Base-by-base conservation (phyloP, 2,113 vertebrate genomes). In the Atherinomorus stipes region DNA sequence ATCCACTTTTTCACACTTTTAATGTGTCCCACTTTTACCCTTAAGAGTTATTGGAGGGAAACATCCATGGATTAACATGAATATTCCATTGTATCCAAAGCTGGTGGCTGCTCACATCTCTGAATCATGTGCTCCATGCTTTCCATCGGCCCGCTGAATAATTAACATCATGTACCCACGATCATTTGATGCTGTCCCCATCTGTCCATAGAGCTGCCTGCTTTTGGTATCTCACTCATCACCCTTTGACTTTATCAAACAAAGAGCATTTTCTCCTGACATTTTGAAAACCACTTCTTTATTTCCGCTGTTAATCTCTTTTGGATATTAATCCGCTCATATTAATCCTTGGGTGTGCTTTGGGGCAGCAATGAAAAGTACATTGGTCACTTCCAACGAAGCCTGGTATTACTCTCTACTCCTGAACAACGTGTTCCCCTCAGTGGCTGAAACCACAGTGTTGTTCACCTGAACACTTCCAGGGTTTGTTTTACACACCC, bases 1-100 rank as follows among this genome's bases (percentile, higher is more conserved):
- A 74, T 25, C 19, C 42, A 28, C 15, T 60, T 31, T 9, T 16
- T 68, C 64, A 69, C 80, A 79, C 74, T 56, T 51, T 22, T 49
- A 31, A 51, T 19, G 25, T 2, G 12, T 3, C 50, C 59, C 16
- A 50, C 25, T 71, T 56, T 12, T 26, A 34, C 65, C 65, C 57
- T 11, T 1, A 37, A n/a, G 40, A 72, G 3, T 49, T 22, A 21
- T 34, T 25, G 64, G 11, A 52, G 69, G 52, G 64, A 56, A 59
- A 28, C 31, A 34, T 3, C 28, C 28, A 28, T 28, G 21, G 34
- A 31, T 37, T 45, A 51, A 85, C 78, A 81, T 37, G 73, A 78
- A 84, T 85, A 80, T 84, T 87, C 76, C 76, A 78, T 83, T 80
- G 86, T 83, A 64, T 85, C 70, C 63, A 34, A 65, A 71, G 74